Evolutionary conservation across 2,888 invertebrate genomes (phyloP).

Genomic region (Drosophila ochracea): DNA sequence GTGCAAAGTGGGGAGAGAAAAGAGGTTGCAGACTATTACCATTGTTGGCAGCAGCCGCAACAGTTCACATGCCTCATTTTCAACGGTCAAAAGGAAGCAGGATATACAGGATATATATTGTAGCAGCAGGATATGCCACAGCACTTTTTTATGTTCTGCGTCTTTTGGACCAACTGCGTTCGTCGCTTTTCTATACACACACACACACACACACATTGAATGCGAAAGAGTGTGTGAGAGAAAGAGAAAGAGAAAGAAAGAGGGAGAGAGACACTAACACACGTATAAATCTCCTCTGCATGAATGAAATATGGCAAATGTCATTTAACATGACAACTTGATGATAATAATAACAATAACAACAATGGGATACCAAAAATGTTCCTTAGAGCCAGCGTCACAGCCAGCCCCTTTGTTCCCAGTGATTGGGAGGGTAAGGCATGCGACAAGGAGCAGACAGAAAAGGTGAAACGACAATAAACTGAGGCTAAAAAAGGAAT

Average conservation of each 20-base stretch:
- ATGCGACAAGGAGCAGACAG: conserved; percentile 30
- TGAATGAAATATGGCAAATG: conserved; percentile 82
- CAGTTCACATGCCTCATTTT: conserved; percentile 79
- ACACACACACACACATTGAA: background rate
- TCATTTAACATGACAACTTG: conserved; percentile 83
- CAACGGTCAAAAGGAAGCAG: conserved; percentile 71
- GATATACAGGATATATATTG: conserved; percentile 47
- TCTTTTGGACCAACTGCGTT: conserved; percentile 40
- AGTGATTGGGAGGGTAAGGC: background rate
- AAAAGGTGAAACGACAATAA: conserved; percentile 58
- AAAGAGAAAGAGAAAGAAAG: background rate
- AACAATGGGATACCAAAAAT: conserved; percentile 51
- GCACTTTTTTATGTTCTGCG: conserved; percentile 50
- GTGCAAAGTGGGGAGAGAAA: conserved; percentile 5
- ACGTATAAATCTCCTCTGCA: conserved; percentile 43
- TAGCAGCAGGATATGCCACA: conserved; percentile 50
- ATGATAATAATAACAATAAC: conserved; percentile 77
- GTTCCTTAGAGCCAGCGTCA: conserved; percentile 19
- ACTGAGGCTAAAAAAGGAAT: conserved; percentile 28
- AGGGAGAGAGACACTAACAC: conserved; percentile 2
- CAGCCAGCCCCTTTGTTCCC: conserved; percentile 16
- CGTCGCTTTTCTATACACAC: conserved; percentile 36
- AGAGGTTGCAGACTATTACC: conserved; percentile 31
- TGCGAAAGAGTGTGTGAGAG: background rate
- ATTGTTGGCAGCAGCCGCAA: conserved; percentile 73